Evolutionary conservation across 2,888 invertebrate species (phyloP).

Genomic region (Clostera curtula): DNA sequence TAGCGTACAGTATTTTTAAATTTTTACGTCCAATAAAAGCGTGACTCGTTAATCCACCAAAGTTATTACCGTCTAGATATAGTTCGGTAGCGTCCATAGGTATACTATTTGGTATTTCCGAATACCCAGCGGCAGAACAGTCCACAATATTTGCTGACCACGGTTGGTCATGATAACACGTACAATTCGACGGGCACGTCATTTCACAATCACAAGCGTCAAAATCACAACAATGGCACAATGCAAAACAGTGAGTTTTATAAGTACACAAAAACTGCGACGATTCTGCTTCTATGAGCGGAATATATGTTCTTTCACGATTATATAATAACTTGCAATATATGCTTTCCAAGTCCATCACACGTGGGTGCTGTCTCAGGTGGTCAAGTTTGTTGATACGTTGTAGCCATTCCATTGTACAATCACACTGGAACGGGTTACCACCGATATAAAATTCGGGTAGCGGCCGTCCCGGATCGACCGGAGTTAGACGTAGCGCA

Average conservation of each 20-base stretch:
- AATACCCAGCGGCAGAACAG: constrained; percentile 88
- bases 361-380: constrained; percentile 89
- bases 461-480: constrained; percentile 82
- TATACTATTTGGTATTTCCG: constrained; percentile 88
- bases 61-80: constrained; percentile 93
- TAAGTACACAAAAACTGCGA: constrained; percentile 95
- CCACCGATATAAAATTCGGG: constrained; percentile 95
- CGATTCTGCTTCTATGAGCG: constrained; percentile 89
- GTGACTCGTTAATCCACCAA: constrained; percentile 90
- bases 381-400: constrained; percentile 90
- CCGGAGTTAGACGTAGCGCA: constrained; percentile 87
- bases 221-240: constrained; percentile 97
- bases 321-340: constrained; percentile 92
- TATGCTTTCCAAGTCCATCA: constrained; percentile 92
- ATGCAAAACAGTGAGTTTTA: constrained; percentile 93
- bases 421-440: constrained; percentile 96
- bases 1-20: constrained; percentile 88
- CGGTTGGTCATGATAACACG: constrained; percentile 94
- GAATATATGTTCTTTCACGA: constrained; percentile 87
- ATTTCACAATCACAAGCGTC: constrained; percentile 98
- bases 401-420: constrained; percentile 97
- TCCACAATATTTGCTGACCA: constrained; percentile 96
- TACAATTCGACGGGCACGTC: constrained; percentile 95
- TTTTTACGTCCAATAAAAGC: constrained; percentile 95
- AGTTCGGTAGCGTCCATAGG: constrained; percentile 98